Base-by-base conservation (phyloP, 2,888 invertebrate species). In the Tillus elongatus region DNA sequence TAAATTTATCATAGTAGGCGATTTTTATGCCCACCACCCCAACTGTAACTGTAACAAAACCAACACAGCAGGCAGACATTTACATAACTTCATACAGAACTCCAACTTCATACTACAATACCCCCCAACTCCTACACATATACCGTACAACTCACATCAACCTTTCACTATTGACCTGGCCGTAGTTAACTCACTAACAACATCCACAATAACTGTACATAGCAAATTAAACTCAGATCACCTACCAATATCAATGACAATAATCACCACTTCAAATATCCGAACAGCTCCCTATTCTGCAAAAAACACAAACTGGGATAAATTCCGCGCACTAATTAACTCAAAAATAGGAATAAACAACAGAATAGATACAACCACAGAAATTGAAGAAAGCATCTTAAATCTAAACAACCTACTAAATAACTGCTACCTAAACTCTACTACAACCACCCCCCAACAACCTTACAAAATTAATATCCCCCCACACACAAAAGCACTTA, bases 251-350 rank as follows among this genome's bases (percentile, higher is more conserved):
- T 8, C n/a, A 3, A 2, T 15, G 2, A 9, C 14, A 24, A 10
- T 33, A n/a, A n/a, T n/a, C n/a, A n/a, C n/a, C n/a, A n/a, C n/a
- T n/a, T n/a, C n/a, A n/a, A n/a, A n/a, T n/a, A n/a, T n/a, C n/a
- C n/a, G n/a, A n/a, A n/a, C n/a, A n/a, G n/a, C n/a, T n/a, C n/a
- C n/a, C n/a, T n/a, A n/a, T n/a, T n/a, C n/a, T n/a, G n/a, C n/a
- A n/a, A n/a, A n/a, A n/a, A 8, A 16, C 13, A 33, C 33, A n/a
- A 15, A 33, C 19, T 33, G 33, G 33, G 13, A 33, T 3, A 15
- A 33, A 33, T 33, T 33, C 15, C 6, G 3, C 2, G 10, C 3
- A 2, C 2, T 4, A 14, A 2, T 31, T 2, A 9, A 14, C 3
- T 9, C n/a, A n/a, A 15, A 16, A 2, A 10, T 33, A 15, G 8